phyloP scores from a whole-genome alignment of 1,140 invertebrate genomes.

The Dendroctonus ponderosae region DNA sequence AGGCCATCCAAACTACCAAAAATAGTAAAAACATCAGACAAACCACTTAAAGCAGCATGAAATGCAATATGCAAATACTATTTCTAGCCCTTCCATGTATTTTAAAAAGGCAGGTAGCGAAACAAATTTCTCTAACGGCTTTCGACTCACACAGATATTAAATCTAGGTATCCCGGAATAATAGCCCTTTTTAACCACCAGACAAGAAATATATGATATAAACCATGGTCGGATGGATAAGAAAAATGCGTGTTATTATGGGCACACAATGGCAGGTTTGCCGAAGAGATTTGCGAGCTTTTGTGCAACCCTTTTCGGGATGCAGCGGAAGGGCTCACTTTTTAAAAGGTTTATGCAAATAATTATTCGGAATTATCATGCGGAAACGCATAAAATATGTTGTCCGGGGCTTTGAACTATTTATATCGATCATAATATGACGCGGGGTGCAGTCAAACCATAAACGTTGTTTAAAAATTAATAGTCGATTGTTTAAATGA shows the following conservation, averaged over 20 bases:
- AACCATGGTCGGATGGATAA: conserved; percentile 31
- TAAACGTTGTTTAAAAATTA: too few species aligned
- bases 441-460: too few species aligned
- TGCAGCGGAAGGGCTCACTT: conserved; percentile 9
- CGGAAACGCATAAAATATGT: conserved; percentile 28
- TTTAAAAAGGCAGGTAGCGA: conserved; percentile 21
- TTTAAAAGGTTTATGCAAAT: conserved; percentile 34
- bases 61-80: conserved; percentile 8
- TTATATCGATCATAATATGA: too few species aligned
- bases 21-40: too few species aligned
- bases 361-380: conserved; percentile 31
- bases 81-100: not conserved
- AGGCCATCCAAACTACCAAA: too few species aligned
- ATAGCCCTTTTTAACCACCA: conserved; percentile 28
- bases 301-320: conserved; percentile 29
- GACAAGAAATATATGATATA: conserved; percentile 36
- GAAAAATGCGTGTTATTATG: conserved; percentile 34
- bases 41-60: not conserved
- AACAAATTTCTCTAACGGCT: conserved; percentile 26
- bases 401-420: too few species aligned
- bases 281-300: conserved; percentile 29
- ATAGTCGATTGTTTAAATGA: too few species aligned
- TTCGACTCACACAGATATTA: conserved; percentile 19
- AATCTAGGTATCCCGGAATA: conserved; percentile 24
- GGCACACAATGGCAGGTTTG: conserved; percentile 30